These are phyloP conservation scores for Myiozetetes cayanensis DNA, from an alignment of 2,113 vertebrate species.

Conservation along the genomic window DNA sequence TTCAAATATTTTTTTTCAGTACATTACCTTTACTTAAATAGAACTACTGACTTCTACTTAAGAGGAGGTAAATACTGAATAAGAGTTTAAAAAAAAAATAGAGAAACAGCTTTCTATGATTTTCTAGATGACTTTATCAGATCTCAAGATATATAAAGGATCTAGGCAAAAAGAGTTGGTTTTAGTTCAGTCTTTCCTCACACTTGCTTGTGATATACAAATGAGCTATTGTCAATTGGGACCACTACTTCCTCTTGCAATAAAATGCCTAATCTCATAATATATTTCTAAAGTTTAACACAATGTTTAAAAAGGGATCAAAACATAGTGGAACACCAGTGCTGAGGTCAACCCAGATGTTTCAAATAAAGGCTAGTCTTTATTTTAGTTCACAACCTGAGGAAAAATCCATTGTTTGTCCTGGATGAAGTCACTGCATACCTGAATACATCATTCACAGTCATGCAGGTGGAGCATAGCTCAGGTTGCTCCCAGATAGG, in stretches of 20 bases:
- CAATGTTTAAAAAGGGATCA: neutral
- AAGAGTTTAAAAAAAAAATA: neutral
- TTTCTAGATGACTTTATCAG: neutral
- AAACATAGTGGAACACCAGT: neutral
- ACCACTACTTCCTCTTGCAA: neutral
- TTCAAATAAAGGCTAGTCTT: neutral
- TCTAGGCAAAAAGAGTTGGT: accelerated
- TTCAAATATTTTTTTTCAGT: neutral
- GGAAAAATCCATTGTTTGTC: neutral
- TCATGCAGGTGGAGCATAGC: neutral
- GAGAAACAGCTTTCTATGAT: neutral
- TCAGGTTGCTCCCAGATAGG: neutral
- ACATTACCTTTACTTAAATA: neutral
- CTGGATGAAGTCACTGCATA: neutral
- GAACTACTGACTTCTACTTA: neutral
- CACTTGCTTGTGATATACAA: neutral
- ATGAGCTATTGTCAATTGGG: neutral
- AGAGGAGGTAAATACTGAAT: neutral
- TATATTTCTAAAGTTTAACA: neutral
- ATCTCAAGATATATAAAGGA: neutral
- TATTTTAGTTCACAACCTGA: neutral
- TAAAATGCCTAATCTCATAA: neutral
- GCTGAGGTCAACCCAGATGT: neutral
- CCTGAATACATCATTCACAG: neutral
- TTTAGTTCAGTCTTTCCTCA: neutral